Evolutionary conservation across 2,113 vertebrate genomes (phyloP), one percentile per base, ranked within the genome.

Genomic region (Pelusios castaneus): DNA sequence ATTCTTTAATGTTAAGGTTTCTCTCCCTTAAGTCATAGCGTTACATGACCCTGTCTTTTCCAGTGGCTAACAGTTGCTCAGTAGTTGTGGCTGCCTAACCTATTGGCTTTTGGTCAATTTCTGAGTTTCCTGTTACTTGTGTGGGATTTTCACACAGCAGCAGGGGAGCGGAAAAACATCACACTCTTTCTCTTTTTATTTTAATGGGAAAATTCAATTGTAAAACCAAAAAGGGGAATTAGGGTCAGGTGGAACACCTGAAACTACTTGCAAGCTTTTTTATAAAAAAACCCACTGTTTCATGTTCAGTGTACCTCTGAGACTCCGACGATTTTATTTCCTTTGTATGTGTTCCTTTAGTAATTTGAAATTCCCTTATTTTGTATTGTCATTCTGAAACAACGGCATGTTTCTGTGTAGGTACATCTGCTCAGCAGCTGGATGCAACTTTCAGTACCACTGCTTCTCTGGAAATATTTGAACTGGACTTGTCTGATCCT

Each of bases 381-480:
- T 92, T 90, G 14, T 54, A 2, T 90, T 88, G 10, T 38, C n/a
- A 70, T 76, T 25, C 43, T 77, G 88, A 83, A 91, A 60, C 10
- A 34, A 34, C 43, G 17, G 14, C 2, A 0, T 49, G 5, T 76
- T 95, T 97, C 82, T 95, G 27, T 49, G 2, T 95, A 99, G 99
- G 99, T 92, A 99, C 99, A 16, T 99, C 99, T 91, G 99, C 99
- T 91, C 99, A 99, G 95, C 99, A 99, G 90, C 97, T 99, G 76
- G 99, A 99, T 97, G 99, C 99, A 84, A 99, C 99, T 55, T 99
- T 99, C 97, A 99, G 99, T 95, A 99, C 99, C 87, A 99, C 60
- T 95, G 99, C 99, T 89, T 99, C 99, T 22, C 92, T 99, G 89
- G 99, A 99, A 97, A 99, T 99, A 95, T 99, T 99, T 70, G 98